These are phyloP conservation scores for Catharus bicknelli DNA, from an alignment of 2,113 vertebrate genomes.

Conservation along the genomic window DNA sequence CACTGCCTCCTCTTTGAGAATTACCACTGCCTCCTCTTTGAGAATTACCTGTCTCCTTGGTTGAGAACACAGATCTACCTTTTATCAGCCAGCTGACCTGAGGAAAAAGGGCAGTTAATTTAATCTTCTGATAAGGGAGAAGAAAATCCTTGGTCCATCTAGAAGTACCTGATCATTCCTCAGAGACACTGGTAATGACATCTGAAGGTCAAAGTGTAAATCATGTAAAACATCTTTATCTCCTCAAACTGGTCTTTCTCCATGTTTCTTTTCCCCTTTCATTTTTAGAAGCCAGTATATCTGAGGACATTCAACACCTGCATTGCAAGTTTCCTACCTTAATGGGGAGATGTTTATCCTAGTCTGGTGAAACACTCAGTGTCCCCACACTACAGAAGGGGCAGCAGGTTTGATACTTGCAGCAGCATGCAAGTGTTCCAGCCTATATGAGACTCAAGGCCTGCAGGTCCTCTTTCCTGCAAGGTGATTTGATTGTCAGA, in stretches of 20 bases:
- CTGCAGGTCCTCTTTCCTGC: not conserved
- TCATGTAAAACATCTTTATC: constrained; percentile 67
- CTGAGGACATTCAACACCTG: constrained; percentile 2
- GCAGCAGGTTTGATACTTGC: not conserved
- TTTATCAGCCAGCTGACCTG: constrained; percentile 28
- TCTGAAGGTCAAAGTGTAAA: constrained; percentile 73
- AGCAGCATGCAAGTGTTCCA: not conserved
- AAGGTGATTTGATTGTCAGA: not conserved
- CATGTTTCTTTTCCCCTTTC: not conserved
- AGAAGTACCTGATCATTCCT: constrained; percentile 53
- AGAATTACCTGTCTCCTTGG: not conserved
- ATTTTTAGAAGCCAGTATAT: constrained; percentile 47
- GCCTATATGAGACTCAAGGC: not conserved
- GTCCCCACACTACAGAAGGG: not conserved
- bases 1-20: not conserved
- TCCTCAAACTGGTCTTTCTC: constrained; percentile 30
- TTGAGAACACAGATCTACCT: constrained; percentile 22
- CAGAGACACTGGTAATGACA: constrained; percentile 47
- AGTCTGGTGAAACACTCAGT: not conserved
- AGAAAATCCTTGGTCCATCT: constrained; percentile 45
- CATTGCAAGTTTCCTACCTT: not conserved
- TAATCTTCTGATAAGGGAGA: constrained; percentile 69
- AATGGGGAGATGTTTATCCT: not conserved
- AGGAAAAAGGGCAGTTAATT: constrained; percentile 43
- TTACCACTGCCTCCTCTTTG: not conserved